Base-by-base conservation (phyloP, 1,140 invertebrate species). In the Ceratina australensis region DNA sequence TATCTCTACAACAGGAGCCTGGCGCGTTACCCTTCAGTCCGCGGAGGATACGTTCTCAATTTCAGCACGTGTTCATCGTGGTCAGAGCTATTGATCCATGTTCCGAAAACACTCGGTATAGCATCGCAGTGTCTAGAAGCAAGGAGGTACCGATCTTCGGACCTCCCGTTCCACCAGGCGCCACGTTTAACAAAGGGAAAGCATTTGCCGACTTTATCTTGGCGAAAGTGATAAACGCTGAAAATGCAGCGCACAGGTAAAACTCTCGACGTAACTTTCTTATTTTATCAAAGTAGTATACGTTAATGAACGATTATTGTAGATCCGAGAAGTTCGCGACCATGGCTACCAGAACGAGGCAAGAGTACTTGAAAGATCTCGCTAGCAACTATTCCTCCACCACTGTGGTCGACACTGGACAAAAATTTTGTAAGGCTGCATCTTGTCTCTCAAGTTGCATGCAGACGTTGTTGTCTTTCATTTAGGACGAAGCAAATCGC, bases 41-140 rank as follows among this genome's bases (percentile, higher is more conserved):
- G 47, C 95, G 96, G 80, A 96, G 96, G 87, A 98, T 99, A 85
- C 94, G 98, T 69, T 98, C 97, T 22, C 98, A 99, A 89, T 99
- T 99, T 92, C 98, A 99, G 91, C 98, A 99, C 90, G 98, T 99
- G n/a, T 99, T 99, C 90, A 97, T 99, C 83, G 95, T 99, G 61
- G 96, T 99, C 1, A 93, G 95, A 86, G 97, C 95, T 7, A 94
- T 97, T 61, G 97, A 98, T 93, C 97, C 98, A 15, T 98, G 97
- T 90, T 95, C 97, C 10, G 97, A 98, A 69, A 96, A 96, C 87
- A 97, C 96, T 1, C 95, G 96, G 86, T 98, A 98, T 92, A 97
- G 96, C 88, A 95, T 99, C 83, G 96, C 98, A 49, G 97, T 99
- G 0, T 97, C 96, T 78, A 94, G 98, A 84, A 98, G 98, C 66